A percentile compares a stretch with the other conserved stretches of the same genome.
These are phyloP conservation scores for Gasterosteus aculeatus DNA, from an alignment of 2,113 vertebrate species.

Conservation along the genomic window DNA sequence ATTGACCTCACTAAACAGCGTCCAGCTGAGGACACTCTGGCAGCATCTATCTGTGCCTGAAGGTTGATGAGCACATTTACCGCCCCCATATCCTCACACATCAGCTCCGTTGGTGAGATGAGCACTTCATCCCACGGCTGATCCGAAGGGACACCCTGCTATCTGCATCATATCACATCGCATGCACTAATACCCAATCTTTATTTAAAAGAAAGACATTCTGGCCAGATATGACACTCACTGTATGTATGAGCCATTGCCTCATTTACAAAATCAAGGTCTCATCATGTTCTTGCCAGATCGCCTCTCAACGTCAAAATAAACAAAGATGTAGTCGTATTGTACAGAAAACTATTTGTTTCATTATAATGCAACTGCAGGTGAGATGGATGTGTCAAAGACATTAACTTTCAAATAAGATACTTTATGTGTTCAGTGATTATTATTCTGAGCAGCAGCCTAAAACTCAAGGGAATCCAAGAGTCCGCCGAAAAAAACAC, in stretches of 20 bases:
- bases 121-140: constrained; percentile 41
- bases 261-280: neutral
- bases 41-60: constrained; percentile 33
- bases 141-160: constrained; percentile 34
- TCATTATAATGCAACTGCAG: no score
- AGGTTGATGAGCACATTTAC: constrained; percentile 51
- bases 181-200: neutral
- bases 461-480: neutral
- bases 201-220: constrained; percentile 16
- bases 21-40: constrained; percentile 40
- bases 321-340: neutral
- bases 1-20: neutral
- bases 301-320: neutral
- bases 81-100: constrained; percentile 46
- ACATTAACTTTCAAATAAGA: neutral
- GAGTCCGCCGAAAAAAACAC: constrained; percentile 14
- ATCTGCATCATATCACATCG: constrained; percentile 31
- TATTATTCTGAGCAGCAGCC: neutral
- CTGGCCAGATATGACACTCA: neutral
- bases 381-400: neutral
- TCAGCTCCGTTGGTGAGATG: constrained; percentile 51
- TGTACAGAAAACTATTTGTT: neutral
- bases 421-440: neutral
- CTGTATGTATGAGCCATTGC: neutral
- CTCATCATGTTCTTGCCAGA: neutral